Base-by-base conservation (phyloP, 2,113 vertebrate species). In the Leucoraja erinaceus region DNA sequence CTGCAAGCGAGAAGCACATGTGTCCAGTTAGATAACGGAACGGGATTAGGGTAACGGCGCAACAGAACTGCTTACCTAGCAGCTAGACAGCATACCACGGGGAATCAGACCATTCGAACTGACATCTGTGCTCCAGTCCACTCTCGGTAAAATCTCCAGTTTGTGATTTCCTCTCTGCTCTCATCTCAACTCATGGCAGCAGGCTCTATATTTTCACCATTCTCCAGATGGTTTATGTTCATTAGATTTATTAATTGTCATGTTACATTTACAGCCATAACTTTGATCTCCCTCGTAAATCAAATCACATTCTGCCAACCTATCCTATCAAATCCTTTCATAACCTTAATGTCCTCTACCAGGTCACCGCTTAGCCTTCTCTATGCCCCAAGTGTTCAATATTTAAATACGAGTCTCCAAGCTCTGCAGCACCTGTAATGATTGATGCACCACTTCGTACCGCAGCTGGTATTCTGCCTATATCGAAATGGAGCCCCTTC, bases 1-100 rank as follows among this genome's bases (percentile, higher is more conserved):
- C 98, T 99, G 93, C 92, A 94, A 93, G 20, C 12, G 28, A 31
- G 78, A 14, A 70, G 94, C 5, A n/a, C 61, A 66, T 38, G 25
- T 14, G 8, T n/a, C 76, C 18, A 31, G 6, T 61, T 16, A 38
- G 5, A 70, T 18, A 68, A 68, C 7, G 20, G 31, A 38, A 38
- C 31, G 11, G 4, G 7, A 20, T 22, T 90, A 38, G 0, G 31
- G 6, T 16, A n/a, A 20, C 12, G 61, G 8, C 31, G 16, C 61
- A 68, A 38, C 3, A n/a, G 16, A 31, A 70, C n/a, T 38, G 28
- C 4, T 63, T 68, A 47, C 38, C 38, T 47, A 47, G 38, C 38
- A 47, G 38, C 38, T 47, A 91, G 9, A 68, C 28, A 90, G 28
- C 2, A 0, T 38, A 25, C 61, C 22, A 7, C 16, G 70, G 2